phyloP scores from a whole-genome alignment of 2,113 vertebrate species.

The Daubentonia madagascariensis region DNA sequence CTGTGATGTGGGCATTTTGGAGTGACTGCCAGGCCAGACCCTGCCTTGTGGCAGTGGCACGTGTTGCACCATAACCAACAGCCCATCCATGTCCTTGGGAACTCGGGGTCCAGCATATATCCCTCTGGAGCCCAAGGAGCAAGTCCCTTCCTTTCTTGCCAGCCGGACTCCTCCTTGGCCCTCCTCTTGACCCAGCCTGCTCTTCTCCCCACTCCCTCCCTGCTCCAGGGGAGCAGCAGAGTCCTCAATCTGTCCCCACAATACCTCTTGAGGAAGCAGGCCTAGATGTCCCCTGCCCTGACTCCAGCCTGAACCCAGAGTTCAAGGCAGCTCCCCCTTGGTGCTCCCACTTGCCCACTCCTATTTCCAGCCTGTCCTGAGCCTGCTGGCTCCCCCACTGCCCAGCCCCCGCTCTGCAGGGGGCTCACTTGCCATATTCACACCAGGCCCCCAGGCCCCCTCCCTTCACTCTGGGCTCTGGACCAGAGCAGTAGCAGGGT shows the following conservation, averaged over 20 bases:
- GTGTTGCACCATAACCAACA: not conserved
- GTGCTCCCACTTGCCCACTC: not conserved
- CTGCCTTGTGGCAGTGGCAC: not conserved
- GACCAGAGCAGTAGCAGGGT: not conserved
- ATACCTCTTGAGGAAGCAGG: not conserved
- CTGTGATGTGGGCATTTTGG: not conserved
- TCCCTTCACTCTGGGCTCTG: not conserved
- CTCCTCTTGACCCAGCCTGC: not conserved
- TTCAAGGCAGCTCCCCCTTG: not conserved
- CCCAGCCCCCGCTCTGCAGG: not conserved
- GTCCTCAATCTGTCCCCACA: not conserved
- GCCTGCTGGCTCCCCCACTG: not conserved
- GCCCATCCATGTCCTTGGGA: not conserved
- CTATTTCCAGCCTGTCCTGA: not conserved
- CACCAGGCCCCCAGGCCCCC: too few species aligned
- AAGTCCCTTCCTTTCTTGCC: not conserved
- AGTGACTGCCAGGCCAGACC: not conserved
- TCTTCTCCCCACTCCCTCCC: not conserved
- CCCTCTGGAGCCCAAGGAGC: not conserved
- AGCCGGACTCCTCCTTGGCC: not conserved
- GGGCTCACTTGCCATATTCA: not conserved
- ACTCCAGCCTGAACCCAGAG: not conserved
- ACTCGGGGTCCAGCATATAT: too few species aligned
- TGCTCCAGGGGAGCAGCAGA: not conserved
- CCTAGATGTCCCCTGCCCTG: not conserved